Base-by-base conservation (phyloP, 2,888 invertebrate genomes). In the Boloria euphrosyne region DNA sequence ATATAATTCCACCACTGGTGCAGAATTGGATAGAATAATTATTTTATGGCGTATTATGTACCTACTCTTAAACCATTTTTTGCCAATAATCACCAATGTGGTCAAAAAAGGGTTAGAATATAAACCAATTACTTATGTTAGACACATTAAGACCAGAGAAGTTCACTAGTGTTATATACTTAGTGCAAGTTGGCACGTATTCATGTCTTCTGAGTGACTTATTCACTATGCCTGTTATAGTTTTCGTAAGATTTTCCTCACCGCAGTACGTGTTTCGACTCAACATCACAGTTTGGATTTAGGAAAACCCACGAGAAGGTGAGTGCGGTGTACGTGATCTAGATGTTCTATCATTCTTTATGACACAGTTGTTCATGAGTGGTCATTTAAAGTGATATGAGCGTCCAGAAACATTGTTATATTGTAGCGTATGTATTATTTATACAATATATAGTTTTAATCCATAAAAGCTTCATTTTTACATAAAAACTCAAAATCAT, bases 271-370 rank as follows among this genome's bases (percentile, higher is more conserved):
- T 57, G 63, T 38, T 31, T 5, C 18, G 44, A 46, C 38, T 64
- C 27, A 51, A 27, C 38, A 18, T 2, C 7, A 27, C 22, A n/a
- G 10, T 22, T 57, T 7, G 16, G 14, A 7, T 17, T 58, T 58
- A 18, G 64, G 58, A 64, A 64, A 58, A 64, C 51, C 58, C 64
- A 46, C 13, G 31, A 59, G 31, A 17, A 16, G n/a, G 6, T 16
- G 4, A 16, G 47, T 16, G 6, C 16, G 16, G 47, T 49, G 14
- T 50, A 59, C 59, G 49, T 59, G 59, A 49, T 18, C 4, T 13
- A 14, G 38, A 59, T 50, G 38, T 38, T 14, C 5, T 59, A 59
- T 57, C 27, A 27, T 38, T 59, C 50, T 59, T 49, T n/a, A 49
- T 57, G 44, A 57, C 22, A 22, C 55, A 57, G 44, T 22, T 38